phyloP scores from a whole-genome alignment of 2,888 invertebrate species.

The Campaea margaritaria region DNA sequence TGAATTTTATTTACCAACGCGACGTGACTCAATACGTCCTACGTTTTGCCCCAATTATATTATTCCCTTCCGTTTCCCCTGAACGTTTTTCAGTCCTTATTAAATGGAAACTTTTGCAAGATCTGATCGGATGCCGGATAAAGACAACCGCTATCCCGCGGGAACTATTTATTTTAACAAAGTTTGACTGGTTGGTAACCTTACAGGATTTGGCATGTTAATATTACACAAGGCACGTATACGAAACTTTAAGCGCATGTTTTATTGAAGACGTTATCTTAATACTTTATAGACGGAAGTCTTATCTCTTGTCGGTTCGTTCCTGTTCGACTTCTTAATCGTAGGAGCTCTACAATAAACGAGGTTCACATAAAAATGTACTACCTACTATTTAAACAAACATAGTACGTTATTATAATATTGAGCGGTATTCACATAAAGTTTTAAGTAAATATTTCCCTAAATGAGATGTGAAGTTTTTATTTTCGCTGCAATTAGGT shows the following conservation, averaged over 20 bases:
- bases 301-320: conserved; percentile 24
- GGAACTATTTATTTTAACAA: conserved; percentile 44
- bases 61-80: conserved; percentile 43
- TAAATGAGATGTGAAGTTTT: conserved; percentile 33
- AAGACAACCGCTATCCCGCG: conserved; percentile 43
- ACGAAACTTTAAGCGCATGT: conserved; percentile 30
- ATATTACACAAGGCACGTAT: conserved; percentile 29
- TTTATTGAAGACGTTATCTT: conserved; percentile 33
- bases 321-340: conserved; percentile 2
- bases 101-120: conserved; percentile 46
- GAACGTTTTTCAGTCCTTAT: conserved; percentile 45
- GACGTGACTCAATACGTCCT: conserved; percentile 46
- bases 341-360: not conserved
- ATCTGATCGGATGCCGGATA: conserved; percentile 46
- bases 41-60: conserved; percentile 43
- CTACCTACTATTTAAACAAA: not conserved
- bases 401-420: not conserved
- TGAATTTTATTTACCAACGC: conserved; percentile 47
- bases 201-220: conserved; percentile 27
- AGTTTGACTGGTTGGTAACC: conserved; percentile 39
- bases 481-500: conserved; percentile 43
- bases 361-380: not conserved
- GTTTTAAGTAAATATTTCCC: conserved; percentile 14
- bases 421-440: conserved; percentile 6
- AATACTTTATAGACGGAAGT: conserved; percentile 30